These are phyloP conservation scores for Napeogenes sylphis DNA, from an alignment of 2,888 invertebrate genomes.

Conservation along the genomic window DNA sequence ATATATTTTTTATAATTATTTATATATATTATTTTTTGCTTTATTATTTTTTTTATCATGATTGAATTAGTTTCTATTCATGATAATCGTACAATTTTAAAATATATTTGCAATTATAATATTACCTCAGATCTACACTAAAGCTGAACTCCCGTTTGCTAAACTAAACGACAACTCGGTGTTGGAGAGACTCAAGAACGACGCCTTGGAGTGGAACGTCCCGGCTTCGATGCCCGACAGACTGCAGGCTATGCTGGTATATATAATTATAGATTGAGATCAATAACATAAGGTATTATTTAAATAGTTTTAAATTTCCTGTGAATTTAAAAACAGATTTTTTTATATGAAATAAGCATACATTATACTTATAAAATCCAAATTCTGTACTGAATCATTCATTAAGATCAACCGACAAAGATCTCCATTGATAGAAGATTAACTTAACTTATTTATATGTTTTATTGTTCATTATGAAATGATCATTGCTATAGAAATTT, in stretches of 20 bases:
- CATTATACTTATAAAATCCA: no score
- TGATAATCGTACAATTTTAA: background rate
- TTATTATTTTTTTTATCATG: background rate
- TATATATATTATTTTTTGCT: background rate
- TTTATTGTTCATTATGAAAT: no score
- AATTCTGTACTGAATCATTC: no score
- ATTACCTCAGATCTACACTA: slow-evolving; percentile 63
- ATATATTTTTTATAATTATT: no score
- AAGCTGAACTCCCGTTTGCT: slow-evolving; percentile 73
- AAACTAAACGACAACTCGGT: slow-evolving; percentile 87
- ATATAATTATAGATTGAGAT: slow-evolving; percentile 26
- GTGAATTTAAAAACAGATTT: no score
- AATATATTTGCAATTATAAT: slow-evolving; percentile 3
- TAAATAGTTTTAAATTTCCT: no score
- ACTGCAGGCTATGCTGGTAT: slow-evolving; percentile 65
- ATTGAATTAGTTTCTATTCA: background rate
- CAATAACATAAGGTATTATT: no score
- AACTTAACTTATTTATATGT: no score
- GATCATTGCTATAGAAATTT: no score
- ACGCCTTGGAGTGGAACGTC: slow-evolving; percentile 82
- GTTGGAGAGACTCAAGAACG: slow-evolving; percentile 79
- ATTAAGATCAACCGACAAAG: no score
- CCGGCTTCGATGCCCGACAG: slow-evolving; percentile 80
- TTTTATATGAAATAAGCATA: no score
- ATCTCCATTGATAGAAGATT: no score